phyloP scores from a whole-genome alignment of 2,888 invertebrate species.

The Cryptocephalus moraei region DNA sequence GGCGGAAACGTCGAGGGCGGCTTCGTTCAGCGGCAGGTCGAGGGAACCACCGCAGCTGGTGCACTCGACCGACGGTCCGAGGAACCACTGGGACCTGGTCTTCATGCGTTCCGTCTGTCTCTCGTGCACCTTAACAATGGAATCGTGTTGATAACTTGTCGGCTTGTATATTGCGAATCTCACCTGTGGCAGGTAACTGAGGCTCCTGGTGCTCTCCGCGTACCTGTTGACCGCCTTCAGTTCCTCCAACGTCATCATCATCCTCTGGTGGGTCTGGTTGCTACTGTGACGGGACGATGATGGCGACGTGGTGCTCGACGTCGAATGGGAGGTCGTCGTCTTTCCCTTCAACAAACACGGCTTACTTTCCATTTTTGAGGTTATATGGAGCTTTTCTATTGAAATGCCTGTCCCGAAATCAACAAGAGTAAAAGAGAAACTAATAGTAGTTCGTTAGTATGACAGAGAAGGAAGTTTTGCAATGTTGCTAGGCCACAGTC shows the following conservation, averaged over 20 bases:
- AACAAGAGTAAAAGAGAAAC: too few species aligned
- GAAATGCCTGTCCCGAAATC: too few species aligned
- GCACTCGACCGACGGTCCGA: slow-evolving; percentile 54
- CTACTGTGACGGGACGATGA: slow-evolving; percentile 49
- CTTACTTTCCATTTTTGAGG: too few species aligned
- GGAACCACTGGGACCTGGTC: slow-evolving; percentile 96
- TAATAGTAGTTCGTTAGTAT: too few species aligned
- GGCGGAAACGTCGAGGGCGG: slow-evolving; percentile 35
- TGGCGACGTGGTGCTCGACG: slow-evolving; percentile 53
- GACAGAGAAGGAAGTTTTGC: too few species aligned
- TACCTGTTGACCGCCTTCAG: slow-evolving; percentile 78
- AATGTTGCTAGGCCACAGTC: too few species aligned
- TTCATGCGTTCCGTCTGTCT: slow-evolving; percentile 94
- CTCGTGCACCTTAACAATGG: slow-evolving; percentile 73
- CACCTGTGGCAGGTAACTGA: slow-evolving; percentile 87
- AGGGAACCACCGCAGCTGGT: slow-evolving; percentile 37
- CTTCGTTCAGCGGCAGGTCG: slow-evolving; percentile 37
- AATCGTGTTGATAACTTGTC: background rate
- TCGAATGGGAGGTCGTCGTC: slow-evolving; percentile 56
- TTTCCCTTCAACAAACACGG: slow-evolving; percentile 23
- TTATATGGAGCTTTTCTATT: too few species aligned
- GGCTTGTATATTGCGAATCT: background rate
- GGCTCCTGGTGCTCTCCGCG: slow-evolving; percentile 84
- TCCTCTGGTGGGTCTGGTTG: slow-evolving; percentile 45
- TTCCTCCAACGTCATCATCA: slow-evolving; percentile 73